Evolutionary conservation across 1,140 invertebrate species (phyloP), one percentile per base, ranked within the genome.

Genomic region (Drosophila ironensis): DNA sequence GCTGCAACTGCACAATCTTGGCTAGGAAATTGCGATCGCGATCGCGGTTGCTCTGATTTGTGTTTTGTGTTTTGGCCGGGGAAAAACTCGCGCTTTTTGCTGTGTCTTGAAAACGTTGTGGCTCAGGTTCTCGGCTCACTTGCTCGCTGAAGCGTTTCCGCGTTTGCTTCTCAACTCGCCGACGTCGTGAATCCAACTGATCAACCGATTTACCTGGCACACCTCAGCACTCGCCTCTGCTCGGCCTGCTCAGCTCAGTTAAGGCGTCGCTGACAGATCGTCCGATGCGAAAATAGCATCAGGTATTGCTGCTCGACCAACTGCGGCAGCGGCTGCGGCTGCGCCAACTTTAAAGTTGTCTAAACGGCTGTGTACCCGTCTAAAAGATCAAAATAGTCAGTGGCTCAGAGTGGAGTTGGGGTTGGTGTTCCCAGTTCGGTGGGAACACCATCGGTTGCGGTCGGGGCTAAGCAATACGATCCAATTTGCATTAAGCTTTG

Each of bases 251-350:
- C 24, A 40, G 11, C 30, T 33, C 11, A 14, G 30, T 52, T 75
- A 44, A n/a, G 41, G 52, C 42, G 25, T 42, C 35, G 72, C 77
- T 70, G 77, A 84, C 76, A 81, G 76, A 81, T 82, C 77, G 52
- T 24, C 54, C 68, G 42, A 45, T 61, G 16, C 41, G 41, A 46
- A 56, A 70, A 52, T 67, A 57, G 64, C 57, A 70, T 47, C 67
- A 60, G 51, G 16, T 17, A 27, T 11, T 35, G 42, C 9, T 42
- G 41, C 33, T n/a, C n/a, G n/a, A n/a, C 45, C 35, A n/a, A 37
- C 20, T 17, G n/a, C 4, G 24, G 11, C 33, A 7, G 12, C 33
- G 16, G 6, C 33, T 17, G 24, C 19, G 11, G 27, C 40, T 19
- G 38, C 30, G 2, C 30, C 30, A 33, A 33, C 30, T 63, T 64